Percentiles rank a stretch among this genome's conserved stretches.
phyloP scores from a whole-genome alignment of 2,888 invertebrate species.

The Phengaris alcon region DNA sequence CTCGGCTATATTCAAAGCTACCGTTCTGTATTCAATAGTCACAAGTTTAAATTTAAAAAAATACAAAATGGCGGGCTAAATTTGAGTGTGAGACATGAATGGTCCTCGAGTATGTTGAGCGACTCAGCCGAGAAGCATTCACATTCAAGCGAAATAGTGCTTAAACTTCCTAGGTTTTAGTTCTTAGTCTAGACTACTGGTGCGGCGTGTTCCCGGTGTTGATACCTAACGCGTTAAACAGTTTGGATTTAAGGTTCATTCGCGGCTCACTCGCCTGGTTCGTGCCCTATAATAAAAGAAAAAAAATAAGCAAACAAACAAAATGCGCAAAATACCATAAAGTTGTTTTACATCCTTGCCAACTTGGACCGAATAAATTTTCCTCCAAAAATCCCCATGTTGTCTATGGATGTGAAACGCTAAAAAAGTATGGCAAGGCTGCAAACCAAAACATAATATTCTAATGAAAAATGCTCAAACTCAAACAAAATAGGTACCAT shows the following conservation, averaged over 20 bases:
- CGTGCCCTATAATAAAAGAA: constrained; percentile 80
- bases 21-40: constrained; percentile 48
- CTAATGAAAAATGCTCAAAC: constrained; percentile 1
- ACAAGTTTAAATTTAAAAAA: constrained; percentile 37
- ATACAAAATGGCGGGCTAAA: constrained; percentile 54
- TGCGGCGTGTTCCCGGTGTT: constrained; percentile 81
- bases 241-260: constrained; percentile 90
- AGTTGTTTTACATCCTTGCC: background rate
- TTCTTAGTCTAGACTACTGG: constrained; percentile 57
- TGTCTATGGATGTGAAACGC: background rate
- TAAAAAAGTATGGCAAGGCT: background rate
- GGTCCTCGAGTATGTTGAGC: constrained; percentile 45
- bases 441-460: background rate
- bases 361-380: background rate
- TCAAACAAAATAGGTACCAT: background rate
- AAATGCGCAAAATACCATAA: constrained; percentile 9
- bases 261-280: constrained; percentile 84
- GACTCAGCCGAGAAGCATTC: constrained; percentile 38
- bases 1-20: constrained; percentile 37
- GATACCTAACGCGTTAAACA: constrained; percentile 91
- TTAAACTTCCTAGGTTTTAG: constrained; percentile 46
- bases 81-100: constrained; percentile 56
- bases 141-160: constrained; percentile 45
- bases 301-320: constrained; percentile 52
- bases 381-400: background rate